Conservation (phyloP, 2,888 invertebrate species). For the Drosophila neonasuta region DNA sequence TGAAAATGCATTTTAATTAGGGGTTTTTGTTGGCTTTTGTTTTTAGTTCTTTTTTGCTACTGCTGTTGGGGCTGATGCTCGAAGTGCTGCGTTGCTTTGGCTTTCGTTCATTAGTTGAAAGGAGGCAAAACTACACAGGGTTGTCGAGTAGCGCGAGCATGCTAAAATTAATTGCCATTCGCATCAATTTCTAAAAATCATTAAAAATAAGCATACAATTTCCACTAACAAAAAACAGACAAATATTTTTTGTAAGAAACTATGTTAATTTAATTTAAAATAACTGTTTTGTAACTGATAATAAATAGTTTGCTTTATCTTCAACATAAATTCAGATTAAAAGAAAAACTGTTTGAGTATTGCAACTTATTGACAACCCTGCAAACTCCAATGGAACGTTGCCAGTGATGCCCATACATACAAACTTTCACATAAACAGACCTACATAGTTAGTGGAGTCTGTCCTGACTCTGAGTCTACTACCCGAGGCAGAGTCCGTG, state of each 20-base stretch:
- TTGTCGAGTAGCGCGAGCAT: constrained; percentile 38
- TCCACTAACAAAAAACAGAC: too few species aligned
- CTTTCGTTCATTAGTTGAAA: constrained; percentile 70
- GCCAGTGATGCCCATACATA: neutral
- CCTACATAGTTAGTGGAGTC: constrained; percentile 2
- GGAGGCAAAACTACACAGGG: constrained; percentile 46
- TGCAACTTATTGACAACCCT: constrained; percentile 35
- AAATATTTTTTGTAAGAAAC: too few species aligned
- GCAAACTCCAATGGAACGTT: neutral
- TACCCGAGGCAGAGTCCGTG: constrained; percentile 14
- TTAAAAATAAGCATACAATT: too few species aligned
- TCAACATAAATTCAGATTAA: neutral
- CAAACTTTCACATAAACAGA: neutral
- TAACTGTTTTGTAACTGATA: too few species aligned
- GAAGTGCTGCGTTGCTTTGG: constrained; percentile 51
- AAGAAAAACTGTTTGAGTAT: neutral
- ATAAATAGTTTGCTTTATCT: too few species aligned
- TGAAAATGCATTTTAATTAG: constrained; percentile 81
- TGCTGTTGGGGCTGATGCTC: constrained; percentile 41
- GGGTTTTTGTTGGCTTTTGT: constrained; percentile 77
- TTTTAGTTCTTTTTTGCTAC: constrained; percentile 61
- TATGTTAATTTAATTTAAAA: too few species aligned
- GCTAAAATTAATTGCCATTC: neutral
- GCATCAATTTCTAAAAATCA: neutral
- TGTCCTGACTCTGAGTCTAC: constrained; percentile 6